Base-by-base conservation (phyloP, 2,797 vertebrate genomes). In the Enteromius radiatus region DNA sequence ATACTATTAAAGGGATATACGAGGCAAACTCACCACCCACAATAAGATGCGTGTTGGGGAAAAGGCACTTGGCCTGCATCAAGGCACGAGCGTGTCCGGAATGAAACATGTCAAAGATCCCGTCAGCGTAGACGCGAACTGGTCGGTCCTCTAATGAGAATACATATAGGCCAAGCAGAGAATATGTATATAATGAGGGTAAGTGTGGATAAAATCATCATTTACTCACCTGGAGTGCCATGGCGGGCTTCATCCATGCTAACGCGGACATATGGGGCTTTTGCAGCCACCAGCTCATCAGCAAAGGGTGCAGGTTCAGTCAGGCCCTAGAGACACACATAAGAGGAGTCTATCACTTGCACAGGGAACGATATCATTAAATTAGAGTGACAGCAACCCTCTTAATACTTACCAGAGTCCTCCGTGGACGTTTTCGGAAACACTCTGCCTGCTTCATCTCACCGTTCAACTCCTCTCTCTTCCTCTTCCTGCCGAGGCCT, bases 1-100 rank as follows among this genome's bases (percentile, higher is more conserved):
- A 41, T 23, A 70, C 23, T 28, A 28, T 28, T 10, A 14, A 11
- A 68, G 65, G 2, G 11, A 68, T 41, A 38, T n/a, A 23, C 7
- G 4, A 3, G n/a, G 4, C 23, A 31, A 43, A 68, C 95, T 95
- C 92, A 96, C 96, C 96, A 90, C 96, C 96, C 1, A 96, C 96
- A 82, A 96, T 96, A 90, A 96, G 95, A 89, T 96, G 94, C 3
- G 96, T 96, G 88, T 96, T 96, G 56, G 96, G 96, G 85, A 96
- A 96, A 84, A 96, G 96, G 88, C 93, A 94, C 91, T 96, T 96
- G 0, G 96, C 96, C 89, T 96, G 96, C 96, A 96, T 96, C 88
- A 96, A 89, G 76, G 96, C 96, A 43, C 96, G 94, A 83, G 96
- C 96, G n/a, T 96, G 96, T 85, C 96, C 96, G 43, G 96, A 96